Conservation (phyloP, 1,140 invertebrate genomes). For the Solenopsis fugax region DNA sequence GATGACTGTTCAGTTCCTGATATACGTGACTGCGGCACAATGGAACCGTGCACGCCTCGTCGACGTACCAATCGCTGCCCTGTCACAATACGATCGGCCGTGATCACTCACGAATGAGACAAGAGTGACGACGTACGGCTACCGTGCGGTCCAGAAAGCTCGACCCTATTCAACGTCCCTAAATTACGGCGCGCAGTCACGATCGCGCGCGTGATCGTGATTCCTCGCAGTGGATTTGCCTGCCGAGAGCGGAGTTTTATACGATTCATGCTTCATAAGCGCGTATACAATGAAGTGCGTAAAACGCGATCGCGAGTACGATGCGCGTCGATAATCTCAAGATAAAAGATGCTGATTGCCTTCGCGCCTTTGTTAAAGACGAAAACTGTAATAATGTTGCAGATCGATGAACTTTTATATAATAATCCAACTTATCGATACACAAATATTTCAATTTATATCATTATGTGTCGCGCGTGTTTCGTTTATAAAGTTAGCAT, state of each 20-base stretch:
- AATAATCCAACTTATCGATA: background rate
- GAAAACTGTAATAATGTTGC: background rate
- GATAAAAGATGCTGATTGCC: background rate
- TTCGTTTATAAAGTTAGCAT: background rate
- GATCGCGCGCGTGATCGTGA: conserved; percentile 77
- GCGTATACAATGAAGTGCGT: conserved; percentile 39
- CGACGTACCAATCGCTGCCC: conserved; percentile 76
- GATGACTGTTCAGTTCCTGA: conserved; percentile 76
- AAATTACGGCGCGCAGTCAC: conserved; percentile 69
- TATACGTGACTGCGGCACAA: conserved; percentile 79
- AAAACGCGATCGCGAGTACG: conserved; percentile 10
- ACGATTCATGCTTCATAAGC: conserved; percentile 59
- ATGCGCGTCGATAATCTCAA: conserved; percentile 8
- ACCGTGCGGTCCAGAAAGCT: conserved; percentile 67
- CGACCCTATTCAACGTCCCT: conserved; percentile 68
- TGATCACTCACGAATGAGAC: conserved; percentile 76
- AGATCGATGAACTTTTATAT: background rate
- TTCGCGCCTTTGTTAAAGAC: background rate
- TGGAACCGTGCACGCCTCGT: conserved; percentile 70
- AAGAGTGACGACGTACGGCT: conserved; percentile 73
- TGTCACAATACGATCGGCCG: conserved; percentile 78
- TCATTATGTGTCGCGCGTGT: no score
- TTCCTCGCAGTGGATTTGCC: conserved; percentile 59
- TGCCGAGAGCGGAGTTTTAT: conserved; percentile 41
- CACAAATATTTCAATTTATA: background rate